Base-by-base conservation (phyloP, 2,888 invertebrate species). In the Cheilosia urbana region DNA sequence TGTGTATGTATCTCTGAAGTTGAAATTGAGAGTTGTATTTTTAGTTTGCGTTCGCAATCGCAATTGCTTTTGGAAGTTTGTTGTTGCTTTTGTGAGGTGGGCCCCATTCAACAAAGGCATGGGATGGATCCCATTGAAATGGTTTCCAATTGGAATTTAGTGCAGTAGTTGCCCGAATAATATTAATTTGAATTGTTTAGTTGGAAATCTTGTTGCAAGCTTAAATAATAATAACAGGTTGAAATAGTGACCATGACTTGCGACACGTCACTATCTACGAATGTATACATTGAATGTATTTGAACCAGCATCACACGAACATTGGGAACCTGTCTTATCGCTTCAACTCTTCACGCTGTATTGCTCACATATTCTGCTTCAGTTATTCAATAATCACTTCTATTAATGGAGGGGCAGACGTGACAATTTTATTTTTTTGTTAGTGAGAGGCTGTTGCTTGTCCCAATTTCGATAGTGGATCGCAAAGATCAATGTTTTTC, bases 261-360 rank as follows among this genome's bases (percentile, higher is more conserved):
- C 24, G 6, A 71, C 62, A 78, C 78, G 71, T 78, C 78, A 78
- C 15, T 47, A 49, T 45, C 62, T 77, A 76, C 30, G 51, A 76
- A 76, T 69, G 13, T 40, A 49, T 57, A 27, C n/a, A 42, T 45
- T 17, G 27, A 19, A 58, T 17, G 6, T 21, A 19, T 21, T 17
- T 40, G 17, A n/a, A 37, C 21, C 66, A 58, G 27, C 27, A 27
- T 27, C 27, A 7, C 27, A 34, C 37, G 7, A 51, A 21, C 49
- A 30, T 30, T 51, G 24, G 17, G 15, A 73, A 73, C 63, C 63
- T 13, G 73, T 65, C 66, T 51, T 66, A 76, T 76, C 66, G 19
- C 17, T 11, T 24, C 13, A 53, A 53, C 42, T 60, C 15, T 45
- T 77, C 19, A 45, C 37, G 40, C 24, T 69, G 53, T 55, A 34